Evolutionary conservation across 2,888 invertebrate genomes (phyloP).

Genomic region (Oxystoma pomonae): DNA sequence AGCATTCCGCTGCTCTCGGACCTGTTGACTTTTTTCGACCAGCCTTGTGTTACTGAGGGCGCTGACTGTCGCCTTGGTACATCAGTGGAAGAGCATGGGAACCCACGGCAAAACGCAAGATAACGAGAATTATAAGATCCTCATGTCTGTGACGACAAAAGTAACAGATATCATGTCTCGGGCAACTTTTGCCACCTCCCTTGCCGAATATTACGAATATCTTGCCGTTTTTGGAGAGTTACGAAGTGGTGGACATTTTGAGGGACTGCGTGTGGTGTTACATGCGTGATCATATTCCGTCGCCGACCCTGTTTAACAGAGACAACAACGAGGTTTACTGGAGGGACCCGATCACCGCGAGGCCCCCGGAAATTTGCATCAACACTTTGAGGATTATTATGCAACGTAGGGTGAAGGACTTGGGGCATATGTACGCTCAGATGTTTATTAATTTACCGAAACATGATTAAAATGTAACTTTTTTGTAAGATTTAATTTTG

Average conservation of each 20-base stretch:
- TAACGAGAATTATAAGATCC: conserved; percentile 39
- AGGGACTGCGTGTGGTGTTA: conserved; percentile 88
- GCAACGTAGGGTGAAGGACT: conserved; percentile 70
- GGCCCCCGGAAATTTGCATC: conserved; percentile 70
- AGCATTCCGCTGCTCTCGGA: conserved; percentile 79
- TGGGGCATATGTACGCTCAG: conserved; percentile 73
- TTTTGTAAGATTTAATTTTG: too few species aligned
- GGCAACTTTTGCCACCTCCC: conserved; percentile 81
- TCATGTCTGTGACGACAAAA: conserved; percentile 56
- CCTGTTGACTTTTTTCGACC: conserved; percentile 68
- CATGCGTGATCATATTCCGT: conserved; percentile 83
- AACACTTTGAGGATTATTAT: conserved; percentile 76
- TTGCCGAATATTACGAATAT: conserved; percentile 72
- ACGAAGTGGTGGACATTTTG: conserved; percentile 72
- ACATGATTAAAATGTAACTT: conserved; percentile 33
- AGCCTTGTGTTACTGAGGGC: conserved; percentile 70
- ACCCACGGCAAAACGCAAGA: conserved; percentile 41
- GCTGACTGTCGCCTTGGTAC: conserved; percentile 70
- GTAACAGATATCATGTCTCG: conserved; percentile 77
- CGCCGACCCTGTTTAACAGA: conserved; percentile 72
- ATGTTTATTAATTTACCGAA: conserved; percentile 57
- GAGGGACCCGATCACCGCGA: conserved; percentile 69
- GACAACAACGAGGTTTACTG: conserved; percentile 68
- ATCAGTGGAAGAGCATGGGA: conserved; percentile 61
- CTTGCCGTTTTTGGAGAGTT: conserved; percentile 67